Percentiles rank a stretch among this genome's conserved stretches.
Conservation (phyloP, 2,113 vertebrate species). For the Microcebus murinus region DNA sequence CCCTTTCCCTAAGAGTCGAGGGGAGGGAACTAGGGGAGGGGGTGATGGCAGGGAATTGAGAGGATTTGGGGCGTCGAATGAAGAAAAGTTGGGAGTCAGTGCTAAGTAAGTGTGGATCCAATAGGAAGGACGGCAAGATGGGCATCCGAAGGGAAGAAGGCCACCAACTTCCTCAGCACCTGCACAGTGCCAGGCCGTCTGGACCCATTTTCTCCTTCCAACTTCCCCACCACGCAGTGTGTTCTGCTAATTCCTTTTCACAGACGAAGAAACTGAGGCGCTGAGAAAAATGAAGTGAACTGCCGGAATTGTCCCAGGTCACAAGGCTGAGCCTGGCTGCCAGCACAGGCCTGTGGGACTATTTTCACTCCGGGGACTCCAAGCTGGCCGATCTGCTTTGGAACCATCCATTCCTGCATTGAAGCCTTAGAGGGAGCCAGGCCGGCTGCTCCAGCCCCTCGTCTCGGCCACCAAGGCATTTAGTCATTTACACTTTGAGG, state of each 20-base stretch:
- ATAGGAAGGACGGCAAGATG: background rate
- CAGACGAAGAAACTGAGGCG: conserved; percentile 6
- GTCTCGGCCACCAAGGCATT: background rate
- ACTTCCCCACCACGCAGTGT: background rate
- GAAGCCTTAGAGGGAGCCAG: background rate
- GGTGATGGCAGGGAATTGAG: background rate
- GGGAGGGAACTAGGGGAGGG: background rate
- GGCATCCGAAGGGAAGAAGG: background rate
- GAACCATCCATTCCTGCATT: background rate
- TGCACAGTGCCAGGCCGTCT: background rate
- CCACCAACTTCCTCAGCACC: background rate
- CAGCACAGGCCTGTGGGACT: background rate
- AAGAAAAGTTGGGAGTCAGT: background rate
- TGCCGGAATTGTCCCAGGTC: background rate
- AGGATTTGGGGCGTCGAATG: background rate
- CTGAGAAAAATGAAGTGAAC: background rate
- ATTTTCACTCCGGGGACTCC: background rate
- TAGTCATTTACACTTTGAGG: conserved; percentile 62
- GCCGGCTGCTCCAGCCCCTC: background rate
- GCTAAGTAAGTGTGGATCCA: background rate
- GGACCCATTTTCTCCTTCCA: background rate
- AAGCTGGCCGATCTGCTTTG: background rate
- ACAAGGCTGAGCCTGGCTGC: background rate
- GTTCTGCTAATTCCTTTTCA: conserved; percentile 45
- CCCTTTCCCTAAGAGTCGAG: background rate